Conservation (phyloP, 2,888 invertebrate genomes). For the Melanophora roralis region DNA sequence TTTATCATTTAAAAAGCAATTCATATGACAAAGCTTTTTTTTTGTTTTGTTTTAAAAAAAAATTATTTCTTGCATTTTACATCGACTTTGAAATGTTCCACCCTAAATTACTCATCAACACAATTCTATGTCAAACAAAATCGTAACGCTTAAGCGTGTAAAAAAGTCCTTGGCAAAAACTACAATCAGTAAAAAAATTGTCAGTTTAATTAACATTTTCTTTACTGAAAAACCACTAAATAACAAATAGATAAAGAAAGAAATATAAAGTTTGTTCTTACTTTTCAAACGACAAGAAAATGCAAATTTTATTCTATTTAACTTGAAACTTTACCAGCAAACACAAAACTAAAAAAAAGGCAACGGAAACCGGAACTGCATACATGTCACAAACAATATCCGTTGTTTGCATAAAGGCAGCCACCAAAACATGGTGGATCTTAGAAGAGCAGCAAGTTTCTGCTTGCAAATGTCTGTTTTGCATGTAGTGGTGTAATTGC, state of each 20-base stretch:
- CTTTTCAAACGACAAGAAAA: constrained; percentile 11
- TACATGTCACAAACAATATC: constrained; percentile 59
- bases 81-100: no score
- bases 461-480: not conserved
- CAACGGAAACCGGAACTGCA: constrained; percentile 62
- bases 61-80: no score
- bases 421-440: constrained; percentile 37
- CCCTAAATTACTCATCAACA: no score
- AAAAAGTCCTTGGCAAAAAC: not conserved
- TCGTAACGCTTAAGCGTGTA: no score
- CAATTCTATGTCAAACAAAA: no score
- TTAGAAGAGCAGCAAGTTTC: constrained; percentile 38
- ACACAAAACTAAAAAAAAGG: constrained; percentile 2
- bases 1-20: no score
- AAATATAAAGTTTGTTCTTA: not conserved
- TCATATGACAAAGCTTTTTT: no score
- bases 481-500: not conserved
- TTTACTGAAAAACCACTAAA: constrained; percentile 16
- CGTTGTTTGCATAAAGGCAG: constrained; percentile 40
- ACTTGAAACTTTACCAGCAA: not conserved
- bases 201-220: constrained; percentile 50
- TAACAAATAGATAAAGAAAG: constrained; percentile 14
- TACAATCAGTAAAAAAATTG: constrained; percentile 27
- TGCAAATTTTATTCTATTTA: constrained; percentile 31
- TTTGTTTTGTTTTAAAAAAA: no score